Conservation (phyloP, 1,140 invertebrate species). For the Papilio machaon region DNA sequence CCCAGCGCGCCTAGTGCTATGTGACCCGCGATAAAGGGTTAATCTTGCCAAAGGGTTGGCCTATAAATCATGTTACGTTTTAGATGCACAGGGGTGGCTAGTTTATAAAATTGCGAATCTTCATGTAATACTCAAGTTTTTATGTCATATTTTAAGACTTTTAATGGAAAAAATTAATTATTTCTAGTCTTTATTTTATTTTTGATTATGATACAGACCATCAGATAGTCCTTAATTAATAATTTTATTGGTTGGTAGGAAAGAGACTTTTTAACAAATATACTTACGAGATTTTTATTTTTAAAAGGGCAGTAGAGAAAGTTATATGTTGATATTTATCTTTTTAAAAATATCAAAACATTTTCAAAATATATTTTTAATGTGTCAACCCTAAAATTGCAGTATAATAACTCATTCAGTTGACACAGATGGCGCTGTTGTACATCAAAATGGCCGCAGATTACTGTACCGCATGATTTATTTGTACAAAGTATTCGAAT, state of each 20-base stretch:
- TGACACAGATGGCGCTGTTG: conserved; percentile 79
- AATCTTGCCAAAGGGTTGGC: conserved; percentile 77
- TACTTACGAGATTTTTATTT: too few relatives aligned
- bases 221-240: neutral
- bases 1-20: conserved; percentile 57
- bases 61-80: conserved; percentile 78
- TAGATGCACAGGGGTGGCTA: conserved; percentile 58
- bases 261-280: too few relatives aligned
- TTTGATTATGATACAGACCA: neutral
- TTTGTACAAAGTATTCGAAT: conserved; percentile 68
- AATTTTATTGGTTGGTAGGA: neutral
- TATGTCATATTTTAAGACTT: neutral
- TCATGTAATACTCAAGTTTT: neutral
- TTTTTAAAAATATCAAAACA: too few relatives aligned
- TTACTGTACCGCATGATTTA: conserved; percentile 77
- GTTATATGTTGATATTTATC: too few relatives aligned
- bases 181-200: neutral
- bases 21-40: conserved; percentile 78
- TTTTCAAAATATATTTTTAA: too few relatives aligned
- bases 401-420: conserved; percentile 78
- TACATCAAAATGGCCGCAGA: conserved; percentile 79
- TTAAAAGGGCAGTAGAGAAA: too few relatives aligned
- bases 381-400: conserved; percentile 61
- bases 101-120: neutral
- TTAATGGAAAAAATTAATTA: neutral